phyloP scores from a whole-genome alignment of 2,113 vertebrate genomes.

The Ctenomys sociabilis region DNA sequence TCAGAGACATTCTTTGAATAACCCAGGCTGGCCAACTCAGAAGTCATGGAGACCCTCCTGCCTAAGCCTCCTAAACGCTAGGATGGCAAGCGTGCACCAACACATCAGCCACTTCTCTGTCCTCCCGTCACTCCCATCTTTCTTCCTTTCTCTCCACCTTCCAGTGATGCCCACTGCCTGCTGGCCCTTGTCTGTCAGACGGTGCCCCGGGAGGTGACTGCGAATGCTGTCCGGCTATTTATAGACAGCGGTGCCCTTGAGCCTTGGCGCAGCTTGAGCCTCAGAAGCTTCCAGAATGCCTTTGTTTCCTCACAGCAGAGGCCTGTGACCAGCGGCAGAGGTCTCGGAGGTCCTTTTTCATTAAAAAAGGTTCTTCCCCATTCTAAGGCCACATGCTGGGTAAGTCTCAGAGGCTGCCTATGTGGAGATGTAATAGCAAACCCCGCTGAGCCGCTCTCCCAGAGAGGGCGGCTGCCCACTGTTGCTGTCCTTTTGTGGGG shows the following conservation, averaged over 20 bases:
- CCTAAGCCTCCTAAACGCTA: not conserved
- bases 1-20: not conserved
- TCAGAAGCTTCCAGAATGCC: constrained; percentile 47
- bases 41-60: not conserved
- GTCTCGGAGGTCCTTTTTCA: not conserved
- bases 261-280: not conserved
- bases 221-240: constrained; percentile 59
- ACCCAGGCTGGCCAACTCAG: not conserved
- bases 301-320: not conserved
- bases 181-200: constrained; percentile 32
- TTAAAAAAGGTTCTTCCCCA: not conserved
- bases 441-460: not conserved
- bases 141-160: not conserved
- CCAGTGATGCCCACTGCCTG: not conserved
- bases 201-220: constrained; percentile 55
- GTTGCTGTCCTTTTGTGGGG: not conserved
- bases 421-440: not conserved
- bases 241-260: constrained; percentile 56
- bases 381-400: not conserved
- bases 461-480: not conserved
- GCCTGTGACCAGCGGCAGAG: too few relatives aligned
- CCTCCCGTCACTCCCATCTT: not conserved
- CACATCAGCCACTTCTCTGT: not conserved
- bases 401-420: not conserved
- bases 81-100: not conserved